Percentiles rank a stretch among this genome's conserved stretches.
phyloP scores from a whole-genome alignment of 2,113 vertebrate genomes.

The Motacilla tschutschensis region DNA sequence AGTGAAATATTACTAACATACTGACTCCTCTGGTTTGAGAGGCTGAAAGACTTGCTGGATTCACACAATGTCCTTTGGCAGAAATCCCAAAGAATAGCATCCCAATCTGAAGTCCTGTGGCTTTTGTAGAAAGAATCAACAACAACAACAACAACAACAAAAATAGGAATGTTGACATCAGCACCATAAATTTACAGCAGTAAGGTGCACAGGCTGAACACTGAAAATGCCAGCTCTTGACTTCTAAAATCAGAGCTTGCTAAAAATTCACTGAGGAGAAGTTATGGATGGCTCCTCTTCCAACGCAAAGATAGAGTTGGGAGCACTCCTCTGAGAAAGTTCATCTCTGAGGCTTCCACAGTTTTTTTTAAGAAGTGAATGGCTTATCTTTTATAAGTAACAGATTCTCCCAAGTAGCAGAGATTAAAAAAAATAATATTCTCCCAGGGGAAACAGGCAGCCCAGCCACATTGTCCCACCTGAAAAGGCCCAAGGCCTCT shows the following conservation, averaged over 20 bases:
- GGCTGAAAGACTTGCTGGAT: background rate
- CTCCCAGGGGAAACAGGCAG: background rate
- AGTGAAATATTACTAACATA: background rate
- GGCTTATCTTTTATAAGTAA: background rate
- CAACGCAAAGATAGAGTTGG: background rate
- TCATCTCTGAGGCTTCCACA: background rate
- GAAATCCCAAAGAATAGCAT: background rate
- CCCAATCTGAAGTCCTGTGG: background rate
- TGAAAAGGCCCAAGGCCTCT: background rate
- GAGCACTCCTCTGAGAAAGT: background rate
- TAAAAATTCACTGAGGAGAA: background rate
- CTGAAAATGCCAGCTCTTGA: background rate
- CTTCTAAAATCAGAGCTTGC: background rate
- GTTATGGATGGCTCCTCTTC: background rate
- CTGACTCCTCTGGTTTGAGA: background rate
- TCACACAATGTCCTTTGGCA: background rate
- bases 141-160: background rate
- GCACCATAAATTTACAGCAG: background rate
- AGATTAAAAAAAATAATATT: background rate
- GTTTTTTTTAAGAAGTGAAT: background rate
- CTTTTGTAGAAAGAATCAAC: background rate
- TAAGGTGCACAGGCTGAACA: background rate
- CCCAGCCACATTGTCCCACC: background rate
- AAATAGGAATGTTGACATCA: background rate
- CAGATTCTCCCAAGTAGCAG: background rate